phyloP scores from a whole-genome alignment of 1,140 invertebrate species.

The Onthophagus taurus region DNA sequence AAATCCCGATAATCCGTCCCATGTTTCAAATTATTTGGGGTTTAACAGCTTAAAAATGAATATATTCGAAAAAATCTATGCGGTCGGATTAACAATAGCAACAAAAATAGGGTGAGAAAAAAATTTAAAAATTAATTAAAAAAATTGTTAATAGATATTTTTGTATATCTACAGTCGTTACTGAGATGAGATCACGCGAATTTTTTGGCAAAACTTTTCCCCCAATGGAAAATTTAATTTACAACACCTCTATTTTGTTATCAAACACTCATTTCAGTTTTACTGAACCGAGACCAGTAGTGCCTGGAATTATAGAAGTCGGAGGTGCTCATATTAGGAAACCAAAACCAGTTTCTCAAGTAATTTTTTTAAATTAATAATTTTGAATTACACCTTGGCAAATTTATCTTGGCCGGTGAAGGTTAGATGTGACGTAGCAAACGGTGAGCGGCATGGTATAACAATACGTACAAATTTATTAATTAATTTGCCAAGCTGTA shows the following conservation, averaged over 20 bases:
- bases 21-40: constrained; percentile 33
- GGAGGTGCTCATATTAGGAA: constrained; percentile 52
- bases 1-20: constrained; percentile 31
- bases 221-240: constrained; percentile 44
- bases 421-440: no score
- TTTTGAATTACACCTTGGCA: no score
- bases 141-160: constrained; percentile 29
- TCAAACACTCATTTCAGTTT: constrained; percentile 51
- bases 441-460: no score
- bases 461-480: no score
- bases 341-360: constrained; percentile 42
- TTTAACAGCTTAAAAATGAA: constrained; percentile 41
- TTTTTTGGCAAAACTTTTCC: constrained; percentile 47
- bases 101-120: constrained; percentile 6
- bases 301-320: constrained; percentile 51
- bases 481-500: no score
- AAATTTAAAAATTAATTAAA: neutral
- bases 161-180: constrained; percentile 37
- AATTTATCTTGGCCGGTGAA: no score
- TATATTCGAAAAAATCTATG: constrained; percentile 41
- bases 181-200: constrained; percentile 37
- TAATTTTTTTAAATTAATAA: no score
- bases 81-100: neutral
- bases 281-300: constrained; percentile 44
- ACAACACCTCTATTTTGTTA: constrained; percentile 47